Percentiles rank a stretch among this genome's conserved stretches.
Conservation (phyloP, 2,113 vertebrate species). For the Siniperca knerii region DNA sequence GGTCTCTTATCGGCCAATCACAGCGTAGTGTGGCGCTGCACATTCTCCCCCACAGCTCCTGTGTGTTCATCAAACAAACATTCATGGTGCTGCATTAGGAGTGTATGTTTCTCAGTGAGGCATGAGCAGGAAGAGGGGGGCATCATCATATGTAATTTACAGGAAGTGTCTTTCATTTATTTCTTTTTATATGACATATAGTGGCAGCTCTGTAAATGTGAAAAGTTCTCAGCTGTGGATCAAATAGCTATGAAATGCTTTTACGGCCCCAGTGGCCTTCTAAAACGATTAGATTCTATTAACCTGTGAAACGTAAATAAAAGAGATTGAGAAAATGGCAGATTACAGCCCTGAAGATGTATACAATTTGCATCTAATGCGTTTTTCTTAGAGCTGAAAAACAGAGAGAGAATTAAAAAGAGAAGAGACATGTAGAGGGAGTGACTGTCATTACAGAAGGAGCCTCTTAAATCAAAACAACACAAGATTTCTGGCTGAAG, state of each 20-base stretch:
- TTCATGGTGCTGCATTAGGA: slow-evolving; percentile 9
- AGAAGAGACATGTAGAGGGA: not conserved
- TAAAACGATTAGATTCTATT: slow-evolving; percentile 71
- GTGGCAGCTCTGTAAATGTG: slow-evolving; percentile 65
- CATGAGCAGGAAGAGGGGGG: not conserved
- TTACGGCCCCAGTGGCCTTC: slow-evolving; percentile 59
- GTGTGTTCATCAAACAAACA: slow-evolving; percentile 31
- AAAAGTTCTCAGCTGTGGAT: slow-evolving; percentile 65
- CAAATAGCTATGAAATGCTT: slow-evolving; percentile 63
- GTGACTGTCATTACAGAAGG: not conserved
- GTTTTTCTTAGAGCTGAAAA: slow-evolving; percentile 24
- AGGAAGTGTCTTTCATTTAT: slow-evolving; percentile 62
- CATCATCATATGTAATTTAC: slow-evolving; percentile 64
- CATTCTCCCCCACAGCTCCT: slow-evolving; percentile 11
- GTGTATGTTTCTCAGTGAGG: slow-evolving; percentile 12
- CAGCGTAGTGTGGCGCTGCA: not conserved
- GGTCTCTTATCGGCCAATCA: slow-evolving; percentile 57
- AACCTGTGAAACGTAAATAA: slow-evolving; percentile 67
- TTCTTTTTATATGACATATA: slow-evolving; percentile 68
- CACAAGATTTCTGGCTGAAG: not conserved
- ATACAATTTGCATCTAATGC: slow-evolving; percentile 34
- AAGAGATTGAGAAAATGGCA: slow-evolving; percentile 27
- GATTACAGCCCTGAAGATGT: slow-evolving; percentile 37
- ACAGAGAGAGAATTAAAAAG: not conserved
- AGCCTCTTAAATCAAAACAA: slow-evolving; percentile 17